These are phyloP conservation scores for Phoebastria nigripes DNA, from an alignment of 2,797 vertebrate species.

Conservation along the genomic window DNA sequence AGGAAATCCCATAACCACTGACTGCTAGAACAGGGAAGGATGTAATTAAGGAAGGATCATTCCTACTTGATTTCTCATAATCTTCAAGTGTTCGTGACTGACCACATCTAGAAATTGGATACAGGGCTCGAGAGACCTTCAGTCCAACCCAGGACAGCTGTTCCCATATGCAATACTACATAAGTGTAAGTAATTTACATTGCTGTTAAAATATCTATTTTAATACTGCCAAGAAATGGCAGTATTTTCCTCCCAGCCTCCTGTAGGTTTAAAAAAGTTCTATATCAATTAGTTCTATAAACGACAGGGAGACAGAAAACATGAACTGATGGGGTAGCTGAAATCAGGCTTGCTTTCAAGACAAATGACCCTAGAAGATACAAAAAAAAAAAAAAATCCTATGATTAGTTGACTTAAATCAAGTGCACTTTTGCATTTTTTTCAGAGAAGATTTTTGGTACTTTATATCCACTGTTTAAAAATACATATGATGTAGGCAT, in stretches of 20 bases:
- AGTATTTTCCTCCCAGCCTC: background rate
- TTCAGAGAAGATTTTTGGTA: background rate
- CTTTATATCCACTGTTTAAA: background rate
- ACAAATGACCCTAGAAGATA: background rate
- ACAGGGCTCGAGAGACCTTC: background rate
- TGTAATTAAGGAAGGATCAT: background rate
- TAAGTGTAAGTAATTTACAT: background rate
- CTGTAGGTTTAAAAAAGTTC: background rate
- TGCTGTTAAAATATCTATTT: background rate
- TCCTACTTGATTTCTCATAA: background rate
- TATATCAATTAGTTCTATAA: background rate
- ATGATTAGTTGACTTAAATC: background rate
- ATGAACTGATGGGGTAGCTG: background rate
- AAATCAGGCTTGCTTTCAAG: background rate
- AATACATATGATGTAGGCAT: background rate
- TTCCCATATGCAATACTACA: background rate
- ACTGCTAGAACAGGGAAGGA: background rate
- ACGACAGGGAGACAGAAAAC: background rate
- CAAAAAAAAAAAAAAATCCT: background rate
- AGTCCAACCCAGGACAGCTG: background rate
- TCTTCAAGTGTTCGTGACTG: background rate
- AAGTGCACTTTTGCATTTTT: background rate
- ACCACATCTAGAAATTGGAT: background rate
- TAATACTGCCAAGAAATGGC: background rate
- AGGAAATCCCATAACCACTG: background rate